Evolutionary conservation across 2,888 invertebrate species (phyloP), one percentile per base, ranked within the genome.

Genomic region (Orthonevra nobilis): DNA sequence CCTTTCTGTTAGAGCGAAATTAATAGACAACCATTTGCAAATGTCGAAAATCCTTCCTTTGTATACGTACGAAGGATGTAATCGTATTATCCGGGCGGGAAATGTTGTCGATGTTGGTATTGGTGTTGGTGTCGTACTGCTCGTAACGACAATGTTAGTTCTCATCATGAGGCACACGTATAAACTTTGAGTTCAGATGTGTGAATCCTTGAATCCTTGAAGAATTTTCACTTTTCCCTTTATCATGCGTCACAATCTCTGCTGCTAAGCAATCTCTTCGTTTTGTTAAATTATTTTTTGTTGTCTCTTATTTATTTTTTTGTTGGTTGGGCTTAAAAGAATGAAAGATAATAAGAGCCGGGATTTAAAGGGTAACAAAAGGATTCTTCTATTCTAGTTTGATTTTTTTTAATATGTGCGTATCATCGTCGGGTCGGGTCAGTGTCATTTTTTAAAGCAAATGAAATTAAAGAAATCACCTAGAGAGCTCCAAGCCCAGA

Each of bases 21-120:
- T 72, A 72, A 77, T 72, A 77, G 77, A 72, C 72, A 72, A 77
- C 72, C 77, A 77, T 77, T 77, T 77, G 72, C 77, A 77, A 77
- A 77, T 64, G 77, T 77, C 77, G 77, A 77, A 77, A 66, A 77
- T 77, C 72, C 72, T 64, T 72, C n/a, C n/a, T n/a, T 34, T 34
- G 12, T 10, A 5, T 34, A 10, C 2, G 12, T 34, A 5, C 5
- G 12, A 1, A 36, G 38, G 52, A 64, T 72, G 60, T 77, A 77
- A 77, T 77, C 77, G 77, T 64, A 77, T 77, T 77, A 77, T 77
- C 72, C 64, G 30, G 58, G 64, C 52, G 58, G 17, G 34, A n/a
- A n/a, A n/a, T 15, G 69, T 69, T n/a, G 42, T 38, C 48, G 32
- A 26, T 26, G 19, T 70, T 26, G 19, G 15, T 63, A 23, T n/a